Percentiles rank a stretch among this genome's conserved stretches.
Conservation (phyloP, 2,888 invertebrate genomes). For the Microctonus brassicae region DNA sequence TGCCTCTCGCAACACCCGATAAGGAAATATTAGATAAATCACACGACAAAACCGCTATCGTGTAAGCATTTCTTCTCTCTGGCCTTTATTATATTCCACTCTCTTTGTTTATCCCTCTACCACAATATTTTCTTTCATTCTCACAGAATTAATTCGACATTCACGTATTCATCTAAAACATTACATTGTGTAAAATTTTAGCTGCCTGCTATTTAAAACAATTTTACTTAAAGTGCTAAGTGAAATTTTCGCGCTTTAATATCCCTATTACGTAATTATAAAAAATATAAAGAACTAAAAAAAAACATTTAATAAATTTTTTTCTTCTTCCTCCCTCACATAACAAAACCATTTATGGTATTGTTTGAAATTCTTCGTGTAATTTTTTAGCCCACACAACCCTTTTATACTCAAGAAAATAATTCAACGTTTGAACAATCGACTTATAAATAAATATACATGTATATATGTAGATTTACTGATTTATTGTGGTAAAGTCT, state of each 20-base stretch:
- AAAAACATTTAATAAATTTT: background rate
- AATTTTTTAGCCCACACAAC: background rate
- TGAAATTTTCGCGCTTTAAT: conserved; percentile 20
- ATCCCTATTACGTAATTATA: background rate
- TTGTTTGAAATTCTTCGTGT: conserved; percentile 17
- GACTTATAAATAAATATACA: conserved; percentile 4
- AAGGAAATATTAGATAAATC: conserved; percentile 65
- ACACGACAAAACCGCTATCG: conserved; percentile 49
- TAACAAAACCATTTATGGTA: conserved; percentile 17
- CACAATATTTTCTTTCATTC: conserved; percentile 30
- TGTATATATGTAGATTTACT: background rate
- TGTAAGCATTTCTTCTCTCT: conserved; percentile 43
- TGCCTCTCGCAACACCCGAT: conserved; percentile 50
- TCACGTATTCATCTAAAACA: background rate
- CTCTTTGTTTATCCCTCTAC: conserved; percentile 39
- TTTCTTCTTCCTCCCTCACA: background rate
- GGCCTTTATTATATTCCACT: conserved; percentile 51
- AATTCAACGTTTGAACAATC: conserved; percentile 7
- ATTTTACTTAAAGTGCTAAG: conserved; percentile 18
- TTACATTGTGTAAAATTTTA: background rate
- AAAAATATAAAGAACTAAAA: too few relatives aligned
- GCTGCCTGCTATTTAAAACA: background rate
- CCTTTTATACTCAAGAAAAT: conserved; percentile 17
- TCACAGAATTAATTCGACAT: background rate
- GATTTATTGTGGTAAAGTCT: conserved; percentile 13